Evolutionary conservation across 2,113 vertebrate genomes (phyloP).

Genomic region (Sinocyclocheilus maitianheensis): DNA sequence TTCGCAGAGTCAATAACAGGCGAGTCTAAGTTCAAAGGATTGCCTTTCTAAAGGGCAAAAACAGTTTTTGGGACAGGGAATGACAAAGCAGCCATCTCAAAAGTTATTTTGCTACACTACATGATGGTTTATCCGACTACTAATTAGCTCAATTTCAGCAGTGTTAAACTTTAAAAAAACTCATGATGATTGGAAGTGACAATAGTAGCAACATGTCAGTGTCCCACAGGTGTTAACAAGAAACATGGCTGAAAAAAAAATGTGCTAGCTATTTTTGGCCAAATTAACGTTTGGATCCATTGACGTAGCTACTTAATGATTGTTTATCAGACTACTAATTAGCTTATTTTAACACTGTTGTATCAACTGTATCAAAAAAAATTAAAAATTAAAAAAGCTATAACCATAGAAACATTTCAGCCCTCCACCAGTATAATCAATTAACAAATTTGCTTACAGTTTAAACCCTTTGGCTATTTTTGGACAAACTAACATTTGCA

Average conservation of each 20-base stretch:
- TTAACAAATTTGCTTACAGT: background rate
- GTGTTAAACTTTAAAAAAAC: background rate
- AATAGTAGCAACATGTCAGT: background rate
- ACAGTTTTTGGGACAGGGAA: background rate
- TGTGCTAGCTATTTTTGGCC: background rate
- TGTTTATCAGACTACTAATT: background rate
- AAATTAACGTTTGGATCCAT: background rate
- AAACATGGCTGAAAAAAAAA: background rate
- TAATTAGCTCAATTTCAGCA: background rate
- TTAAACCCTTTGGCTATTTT: background rate
- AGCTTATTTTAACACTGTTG: background rate
- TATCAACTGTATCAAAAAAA: background rate
- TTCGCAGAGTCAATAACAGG: background rate
- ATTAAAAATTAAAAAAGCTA: too few species aligned
- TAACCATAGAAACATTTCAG: background rate
- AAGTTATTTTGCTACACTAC: background rate
- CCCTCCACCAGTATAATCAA: background rate
- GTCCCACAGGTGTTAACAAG: background rate
- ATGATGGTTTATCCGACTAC: background rate
- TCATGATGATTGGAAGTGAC: background rate
- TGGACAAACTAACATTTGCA: background rate
- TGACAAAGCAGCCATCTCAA: background rate
- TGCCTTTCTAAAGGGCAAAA: background rate
- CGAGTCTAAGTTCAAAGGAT: background rate
- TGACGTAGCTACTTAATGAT: background rate